Evolutionary conservation across 30 jellyfish, hydroid and myxozoan species (phyloP).

Genomic region (Phacellophora camtschatica): DNA sequence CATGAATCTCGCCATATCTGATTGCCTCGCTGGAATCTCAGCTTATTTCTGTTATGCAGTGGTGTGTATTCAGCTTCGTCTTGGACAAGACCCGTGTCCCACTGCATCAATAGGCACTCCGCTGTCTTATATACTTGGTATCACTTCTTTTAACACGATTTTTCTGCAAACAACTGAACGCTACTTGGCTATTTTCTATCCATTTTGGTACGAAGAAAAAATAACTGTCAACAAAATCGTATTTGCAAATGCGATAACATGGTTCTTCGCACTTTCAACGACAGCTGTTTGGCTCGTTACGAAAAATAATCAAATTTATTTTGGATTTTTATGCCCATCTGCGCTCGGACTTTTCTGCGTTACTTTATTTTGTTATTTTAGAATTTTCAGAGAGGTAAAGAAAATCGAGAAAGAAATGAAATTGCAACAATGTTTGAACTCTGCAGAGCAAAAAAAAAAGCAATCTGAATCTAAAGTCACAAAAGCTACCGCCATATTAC

Average conservation of each 20-base stretch:
- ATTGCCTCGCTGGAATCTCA: constrained; percentile 34
- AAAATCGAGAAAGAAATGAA: neutral
- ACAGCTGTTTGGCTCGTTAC: neutral
- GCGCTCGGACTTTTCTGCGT: neutral
- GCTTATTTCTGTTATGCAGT: constrained; percentile 32
- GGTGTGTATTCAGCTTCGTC: constrained; percentile 1
- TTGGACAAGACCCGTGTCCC: constrained; percentile 43
- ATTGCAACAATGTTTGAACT: neutral
- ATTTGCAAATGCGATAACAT: neutral
- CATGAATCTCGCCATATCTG: constrained; percentile 41
- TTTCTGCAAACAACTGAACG: neutral
- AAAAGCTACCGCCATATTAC: neutral
- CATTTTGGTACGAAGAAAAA: neutral
- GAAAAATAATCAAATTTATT: neutral
- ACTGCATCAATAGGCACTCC: constrained; percentile 53
- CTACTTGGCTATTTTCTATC: neutral
- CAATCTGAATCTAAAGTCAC: neutral
- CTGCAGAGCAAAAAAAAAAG: neutral
- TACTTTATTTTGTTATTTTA: neutral
- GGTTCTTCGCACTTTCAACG: neutral
- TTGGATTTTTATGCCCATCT: neutral
- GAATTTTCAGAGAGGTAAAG: neutral
- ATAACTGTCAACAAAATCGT: neutral
- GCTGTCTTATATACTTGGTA: constrained; percentile 22
- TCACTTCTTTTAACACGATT: constrained; percentile 3